Evolutionary conservation across 2,797 vertebrate genomes (phyloP), one percentile per base, ranked within the genome.

Genomic region (Manis pentadactyla): DNA sequence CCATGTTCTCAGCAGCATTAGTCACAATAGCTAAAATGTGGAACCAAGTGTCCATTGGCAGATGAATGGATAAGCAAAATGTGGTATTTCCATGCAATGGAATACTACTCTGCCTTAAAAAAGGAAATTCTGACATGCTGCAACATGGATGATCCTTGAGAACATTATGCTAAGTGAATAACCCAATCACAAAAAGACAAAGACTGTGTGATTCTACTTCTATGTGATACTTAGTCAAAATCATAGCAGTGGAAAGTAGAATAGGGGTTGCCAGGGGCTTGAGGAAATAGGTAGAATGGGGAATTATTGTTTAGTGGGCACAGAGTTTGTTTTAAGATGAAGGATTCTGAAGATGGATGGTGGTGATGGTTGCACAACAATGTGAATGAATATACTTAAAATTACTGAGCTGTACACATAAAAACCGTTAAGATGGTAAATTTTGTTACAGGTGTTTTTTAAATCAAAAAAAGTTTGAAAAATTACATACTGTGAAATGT

Each of bases 101-200:
- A 78, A 59, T 86, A 86, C 9, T 53, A 75, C 55, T 55, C 59
- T 75, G 21, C 81, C 71, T 57, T 93, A 55, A 91, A 91, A 91
- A 61, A 68, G 31, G 51, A 59, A 86, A 86, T 75, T 85, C 31
- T 66, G 37, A 63, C 42, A 53, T 37, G 25, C 17, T 73, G 51
- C 89, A 83, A 83, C 17, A 4, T 51, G 66, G n/a, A 23, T 83
- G 49, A 78, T 55, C 14, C 42, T 53, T 55, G 18, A n/a, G 18
- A 27, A 78, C 31, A 7, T 73, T 73, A 59, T 8, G 53, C 88
- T 69, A 81, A 46, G 23, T n/a, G 25, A 82, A 82, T 49, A 82
- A 78, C 25, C 39, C 11, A 71, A 46, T 37, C 64, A 39, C 73
- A 66, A 88, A 77, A 63, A 75, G 59, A 77, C 59, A 66, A 64